phyloP scores from a whole-genome alignment of 2,113 vertebrate species.

The Mastomys natalensis region DNA sequence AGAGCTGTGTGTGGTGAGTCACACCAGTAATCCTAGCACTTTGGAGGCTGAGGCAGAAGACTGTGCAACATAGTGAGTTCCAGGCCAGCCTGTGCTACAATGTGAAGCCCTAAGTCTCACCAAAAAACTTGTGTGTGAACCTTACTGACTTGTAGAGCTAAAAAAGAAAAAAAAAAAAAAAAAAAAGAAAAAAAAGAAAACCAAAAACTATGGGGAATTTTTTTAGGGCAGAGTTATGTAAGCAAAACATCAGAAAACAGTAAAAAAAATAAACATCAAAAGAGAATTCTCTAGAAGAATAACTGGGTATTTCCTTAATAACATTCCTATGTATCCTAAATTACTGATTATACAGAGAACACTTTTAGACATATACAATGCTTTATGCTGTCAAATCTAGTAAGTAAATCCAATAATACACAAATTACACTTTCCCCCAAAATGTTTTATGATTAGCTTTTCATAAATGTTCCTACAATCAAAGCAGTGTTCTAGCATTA shows the following conservation, averaged over 20 bases:
- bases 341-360: conserved; percentile 27
- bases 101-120: background rate
- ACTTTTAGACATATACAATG: background rate
- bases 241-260: background rate
- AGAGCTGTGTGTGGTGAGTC: background rate
- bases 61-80: background rate
- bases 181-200: background rate
- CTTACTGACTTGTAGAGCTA: background rate
- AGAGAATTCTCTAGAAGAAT: background rate
- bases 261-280: background rate
- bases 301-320: background rate
- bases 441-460: conserved; percentile 77
- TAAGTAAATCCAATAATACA: conserved; percentile 71
- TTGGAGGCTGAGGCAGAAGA: background rate
- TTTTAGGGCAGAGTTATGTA: background rate
- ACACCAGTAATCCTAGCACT: background rate
- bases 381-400: conserved; percentile 67
- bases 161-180: no score
- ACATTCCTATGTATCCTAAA: background rate
- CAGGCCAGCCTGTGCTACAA: background rate
- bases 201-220: background rate
- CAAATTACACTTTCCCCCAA: conserved; percentile 50
- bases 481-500: conserved; percentile 76
- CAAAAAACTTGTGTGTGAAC: background rate
- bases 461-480: conserved; percentile 70